phyloP scores from a whole-genome alignment of 2,113 vertebrate genomes.

The Seriola dumerili region DNA sequence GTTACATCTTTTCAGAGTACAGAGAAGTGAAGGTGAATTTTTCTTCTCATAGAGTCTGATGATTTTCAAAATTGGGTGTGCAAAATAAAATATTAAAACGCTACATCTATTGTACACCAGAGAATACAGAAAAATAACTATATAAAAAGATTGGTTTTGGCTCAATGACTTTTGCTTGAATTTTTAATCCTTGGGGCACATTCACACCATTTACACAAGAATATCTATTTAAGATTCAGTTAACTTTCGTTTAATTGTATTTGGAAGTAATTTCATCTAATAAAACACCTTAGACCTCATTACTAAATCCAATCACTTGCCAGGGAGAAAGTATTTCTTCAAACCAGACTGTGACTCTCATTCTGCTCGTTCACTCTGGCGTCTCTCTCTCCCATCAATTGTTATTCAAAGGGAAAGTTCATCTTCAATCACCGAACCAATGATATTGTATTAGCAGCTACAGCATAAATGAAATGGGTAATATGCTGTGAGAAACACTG shows the following conservation, averaged over 20 bases:
- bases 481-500: constrained; percentile 72
- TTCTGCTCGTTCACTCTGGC: constrained; percentile 51
- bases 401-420: constrained; percentile 75
- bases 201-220: constrained; percentile 38
- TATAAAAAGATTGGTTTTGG: constrained; percentile 13
- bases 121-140: constrained; percentile 11
- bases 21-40: not conserved
- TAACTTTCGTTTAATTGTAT: constrained; percentile 77
- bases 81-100: constrained; percentile 11
- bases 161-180: constrained; percentile 35
- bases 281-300: constrained; percentile 79
- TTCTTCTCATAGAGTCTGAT: constrained; percentile 5
- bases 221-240: constrained; percentile 60
- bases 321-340: constrained; percentile 64
- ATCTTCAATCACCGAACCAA: constrained; percentile 76
- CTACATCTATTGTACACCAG: not conserved
- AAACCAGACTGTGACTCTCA: constrained; percentile 59
- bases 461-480: constrained; percentile 73
- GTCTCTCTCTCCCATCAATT: constrained; percentile 64
- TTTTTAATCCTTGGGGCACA: constrained; percentile 28
- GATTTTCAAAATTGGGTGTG: constrained; percentile 9
- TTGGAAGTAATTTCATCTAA: constrained; percentile 73
- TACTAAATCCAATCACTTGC: constrained; percentile 74
- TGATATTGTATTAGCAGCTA: constrained; percentile 77
- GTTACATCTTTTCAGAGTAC: constrained; percentile 4